A percentile compares a stretch with the other conserved stretches of the same genome.
phyloP scores from a whole-genome alignment of 2,888 invertebrate genomes.

The Hermodice carunculata region DNA sequence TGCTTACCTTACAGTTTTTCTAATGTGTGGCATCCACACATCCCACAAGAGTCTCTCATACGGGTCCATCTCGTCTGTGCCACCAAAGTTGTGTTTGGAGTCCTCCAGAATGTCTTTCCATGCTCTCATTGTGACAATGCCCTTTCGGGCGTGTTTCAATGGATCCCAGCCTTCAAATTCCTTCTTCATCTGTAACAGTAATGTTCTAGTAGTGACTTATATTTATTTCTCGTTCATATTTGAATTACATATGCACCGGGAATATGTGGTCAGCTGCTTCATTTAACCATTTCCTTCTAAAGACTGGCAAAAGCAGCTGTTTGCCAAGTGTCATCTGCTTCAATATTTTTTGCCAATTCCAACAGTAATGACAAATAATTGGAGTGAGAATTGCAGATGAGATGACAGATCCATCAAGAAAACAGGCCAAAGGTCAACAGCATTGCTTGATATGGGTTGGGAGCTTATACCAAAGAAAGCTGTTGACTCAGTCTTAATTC shows the following conservation, averaged over 20 bases:
- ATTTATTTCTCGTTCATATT: background rate
- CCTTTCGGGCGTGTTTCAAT: conserved; percentile 72
- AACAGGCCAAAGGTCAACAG: no score
- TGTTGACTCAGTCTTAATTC: no score
- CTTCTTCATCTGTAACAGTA: conserved; percentile 76
- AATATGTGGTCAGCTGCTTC: no score
- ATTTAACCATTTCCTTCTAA: no score
- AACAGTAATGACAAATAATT: no score
- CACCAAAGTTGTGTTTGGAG: conserved; percentile 35
- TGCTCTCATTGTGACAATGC: conserved; percentile 67
- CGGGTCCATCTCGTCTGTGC: conserved; percentile 71
- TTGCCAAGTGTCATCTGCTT: no score
- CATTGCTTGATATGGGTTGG: no score
- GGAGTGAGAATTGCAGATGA: no score
- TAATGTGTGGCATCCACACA: conserved; percentile 88
- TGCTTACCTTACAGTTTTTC: conserved; percentile 58
- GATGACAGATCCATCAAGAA: no score
- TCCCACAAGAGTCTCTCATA: conserved; percentile 91
- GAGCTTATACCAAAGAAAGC: no score
- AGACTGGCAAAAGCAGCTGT: no score
- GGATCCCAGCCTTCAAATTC: conserved; percentile 81
- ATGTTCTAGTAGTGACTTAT: background rate
- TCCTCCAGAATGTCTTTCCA: conserved; percentile 70
- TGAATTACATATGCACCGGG: background rate
- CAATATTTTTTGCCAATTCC: no score